A percentile compares a stretch with the other conserved stretches of the same genome.
phyloP scores from a whole-genome alignment of 2,888 invertebrate species.

The Blastobasis adustella region DNA sequence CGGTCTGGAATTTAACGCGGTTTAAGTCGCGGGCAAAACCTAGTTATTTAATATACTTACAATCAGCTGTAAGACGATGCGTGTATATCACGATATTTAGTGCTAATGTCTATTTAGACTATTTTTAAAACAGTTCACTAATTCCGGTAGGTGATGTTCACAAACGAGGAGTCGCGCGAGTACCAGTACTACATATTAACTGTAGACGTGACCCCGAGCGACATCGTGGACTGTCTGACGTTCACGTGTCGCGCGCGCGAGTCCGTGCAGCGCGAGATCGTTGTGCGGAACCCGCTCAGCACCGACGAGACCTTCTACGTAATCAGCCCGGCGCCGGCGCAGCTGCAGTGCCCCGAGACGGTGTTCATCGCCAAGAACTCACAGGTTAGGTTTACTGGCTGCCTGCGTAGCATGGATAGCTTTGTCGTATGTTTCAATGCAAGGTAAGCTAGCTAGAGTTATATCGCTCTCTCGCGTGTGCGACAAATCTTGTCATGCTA shows the following conservation, averaged over 20 bases:
- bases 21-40: too few relatives aligned
- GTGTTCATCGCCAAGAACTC: constrained; percentile 44
- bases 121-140: too few relatives aligned
- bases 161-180: constrained; percentile 44
- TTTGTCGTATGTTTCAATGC: too few relatives aligned
- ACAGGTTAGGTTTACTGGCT: constrained; percentile 31
- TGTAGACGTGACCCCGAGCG: constrained; percentile 38
- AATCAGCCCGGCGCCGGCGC: constrained; percentile 35
- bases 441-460: too few relatives aligned
- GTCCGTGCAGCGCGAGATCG: constrained; percentile 39
- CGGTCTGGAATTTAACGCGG: too few relatives aligned
- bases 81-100: too few relatives aligned
- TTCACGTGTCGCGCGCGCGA: constrained; percentile 54
- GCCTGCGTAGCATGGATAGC: too few relatives aligned
- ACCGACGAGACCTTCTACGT: constrained; percentile 36
- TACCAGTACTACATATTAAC: constrained; percentile 56
- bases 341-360: constrained; percentile 34
- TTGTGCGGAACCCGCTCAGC: constrained; percentile 44
- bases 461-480: too few relatives aligned
- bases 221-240: constrained; percentile 44
- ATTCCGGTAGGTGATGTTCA: constrained; percentile 46
- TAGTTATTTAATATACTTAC: too few relatives aligned
- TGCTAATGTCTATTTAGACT: too few relatives aligned
- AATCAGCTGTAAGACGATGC: too few relatives aligned
- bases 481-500: too few relatives aligned